phyloP scores from a whole-genome alignment of 1,140 invertebrate genomes.

The Nilaparvata lugens region DNA sequence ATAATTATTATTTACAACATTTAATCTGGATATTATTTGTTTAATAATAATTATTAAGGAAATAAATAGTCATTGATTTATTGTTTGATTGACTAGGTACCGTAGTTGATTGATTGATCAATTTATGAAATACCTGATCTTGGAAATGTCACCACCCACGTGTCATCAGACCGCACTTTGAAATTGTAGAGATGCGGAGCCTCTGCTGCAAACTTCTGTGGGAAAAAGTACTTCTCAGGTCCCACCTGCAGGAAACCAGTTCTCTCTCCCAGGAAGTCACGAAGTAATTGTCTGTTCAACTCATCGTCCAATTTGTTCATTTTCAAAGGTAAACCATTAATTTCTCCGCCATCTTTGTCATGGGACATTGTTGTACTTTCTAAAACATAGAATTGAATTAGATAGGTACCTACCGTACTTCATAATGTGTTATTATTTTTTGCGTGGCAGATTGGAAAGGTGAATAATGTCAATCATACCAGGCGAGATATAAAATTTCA shows the following conservation, averaged over 20 bases:
- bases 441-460: too few species aligned
- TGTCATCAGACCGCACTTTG: constrained; percentile 38
- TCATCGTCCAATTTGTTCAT: constrained; percentile 25
- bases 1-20: too few species aligned
- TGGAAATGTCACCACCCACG: constrained; percentile 65
- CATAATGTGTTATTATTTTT: too few species aligned
- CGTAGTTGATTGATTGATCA: background rate
- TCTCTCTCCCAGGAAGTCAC: constrained; percentile 46
- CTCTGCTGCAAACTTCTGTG: constrained; percentile 49
- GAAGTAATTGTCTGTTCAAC: constrained; percentile 34
- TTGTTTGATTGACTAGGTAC: background rate
- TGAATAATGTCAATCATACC: too few species aligned
- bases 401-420: too few species aligned
- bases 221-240: constrained; percentile 61
- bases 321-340: constrained; percentile 5
- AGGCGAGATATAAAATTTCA: too few species aligned
- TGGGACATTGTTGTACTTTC: background rate
- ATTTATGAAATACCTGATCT: constrained; percentile 50
- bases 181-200: constrained; percentile 60
- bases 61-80: constrained; percentile 52
- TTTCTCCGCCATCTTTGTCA: background rate
- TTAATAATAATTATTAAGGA: too few species aligned
- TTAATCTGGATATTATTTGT: too few species aligned
- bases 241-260: constrained; percentile 62
- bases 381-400: too few species aligned